Evolutionary conservation across 2,888 invertebrate species (phyloP).

Genomic region (Palloptera scutellata): DNA sequence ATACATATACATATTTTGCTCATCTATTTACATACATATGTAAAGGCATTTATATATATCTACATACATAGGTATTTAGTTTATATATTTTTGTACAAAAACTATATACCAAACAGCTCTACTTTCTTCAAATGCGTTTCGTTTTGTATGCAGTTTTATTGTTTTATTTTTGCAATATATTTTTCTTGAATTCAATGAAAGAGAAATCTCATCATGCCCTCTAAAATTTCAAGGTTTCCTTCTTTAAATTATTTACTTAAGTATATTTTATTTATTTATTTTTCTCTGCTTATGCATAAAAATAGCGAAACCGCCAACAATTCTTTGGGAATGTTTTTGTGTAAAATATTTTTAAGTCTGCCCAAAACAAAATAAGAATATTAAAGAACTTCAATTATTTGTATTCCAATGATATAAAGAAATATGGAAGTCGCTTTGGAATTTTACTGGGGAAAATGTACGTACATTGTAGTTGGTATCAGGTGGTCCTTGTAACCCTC

Average conservation of each 20-base stretch:
- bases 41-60: conserved; percentile 9
- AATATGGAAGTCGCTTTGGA: too few relatives aligned
- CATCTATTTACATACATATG: background rate
- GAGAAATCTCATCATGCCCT: conserved; percentile 1
- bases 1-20: too few relatives aligned
- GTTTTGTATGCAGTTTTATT: conserved; percentile 10
- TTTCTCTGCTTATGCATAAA: background rate
- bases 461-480: too few relatives aligned
- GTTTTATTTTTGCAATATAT: conserved; percentile 11
- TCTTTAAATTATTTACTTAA: conserved; percentile 8
- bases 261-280: conserved; percentile 9
- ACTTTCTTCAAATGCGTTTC: background rate
- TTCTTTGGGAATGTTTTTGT: background rate
- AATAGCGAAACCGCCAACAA: conserved; percentile 10
- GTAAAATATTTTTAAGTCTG: conserved; percentile 13
- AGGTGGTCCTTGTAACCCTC: too few relatives aligned
- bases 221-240: conserved; percentile 16
- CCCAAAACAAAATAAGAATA: background rate
- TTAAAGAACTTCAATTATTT: too few relatives aligned
- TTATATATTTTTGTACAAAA: background rate
- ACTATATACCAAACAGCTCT: too few relatives aligned
- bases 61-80: background rate
- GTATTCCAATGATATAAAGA: too few relatives aligned
- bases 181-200: conserved; percentile 7
- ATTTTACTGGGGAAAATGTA: too few relatives aligned